A percentile compares a stretch with the other conserved stretches of the same genome.
phyloP scores from a whole-genome alignment of 2,113 vertebrate species.

The Camelus dromedarius region DNA sequence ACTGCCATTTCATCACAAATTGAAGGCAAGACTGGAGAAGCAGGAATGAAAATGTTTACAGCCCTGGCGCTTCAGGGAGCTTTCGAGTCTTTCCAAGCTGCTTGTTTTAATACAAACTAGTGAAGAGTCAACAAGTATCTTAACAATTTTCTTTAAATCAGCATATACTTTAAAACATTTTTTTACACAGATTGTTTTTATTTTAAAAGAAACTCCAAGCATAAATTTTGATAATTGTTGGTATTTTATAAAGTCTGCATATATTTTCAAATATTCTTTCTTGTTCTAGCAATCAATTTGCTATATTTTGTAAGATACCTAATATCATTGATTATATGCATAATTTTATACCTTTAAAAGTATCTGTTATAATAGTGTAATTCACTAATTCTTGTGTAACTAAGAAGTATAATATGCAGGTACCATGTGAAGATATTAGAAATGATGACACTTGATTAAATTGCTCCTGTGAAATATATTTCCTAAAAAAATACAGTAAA shows the following conservation, averaged over 20 bases:
- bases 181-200: not conserved
- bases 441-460: not conserved
- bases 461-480: not conserved
- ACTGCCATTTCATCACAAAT: not conserved
- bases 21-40: not conserved
- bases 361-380: not conserved
- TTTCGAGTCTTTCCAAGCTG: not conserved
- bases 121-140: not conserved
- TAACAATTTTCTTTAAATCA: not conserved
- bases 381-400: not conserved
- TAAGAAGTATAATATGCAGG: not conserved
- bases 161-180: not conserved
- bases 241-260: not conserved
- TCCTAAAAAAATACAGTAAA: not conserved
- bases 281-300: not conserved
- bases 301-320: not conserved
- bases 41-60: not conserved
- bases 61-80: not conserved
- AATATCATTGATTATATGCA: not conserved
- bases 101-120: not conserved
- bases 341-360: not conserved
- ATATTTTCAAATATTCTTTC: not conserved
- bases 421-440: not conserved
- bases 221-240: not conserved
- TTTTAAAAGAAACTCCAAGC: not conserved